Percentiles rank a stretch among this genome's conserved stretches.
Evolutionary conservation across 1,140 invertebrate species (phyloP).

Genomic region (Panagrolaimus sp.): DNA sequence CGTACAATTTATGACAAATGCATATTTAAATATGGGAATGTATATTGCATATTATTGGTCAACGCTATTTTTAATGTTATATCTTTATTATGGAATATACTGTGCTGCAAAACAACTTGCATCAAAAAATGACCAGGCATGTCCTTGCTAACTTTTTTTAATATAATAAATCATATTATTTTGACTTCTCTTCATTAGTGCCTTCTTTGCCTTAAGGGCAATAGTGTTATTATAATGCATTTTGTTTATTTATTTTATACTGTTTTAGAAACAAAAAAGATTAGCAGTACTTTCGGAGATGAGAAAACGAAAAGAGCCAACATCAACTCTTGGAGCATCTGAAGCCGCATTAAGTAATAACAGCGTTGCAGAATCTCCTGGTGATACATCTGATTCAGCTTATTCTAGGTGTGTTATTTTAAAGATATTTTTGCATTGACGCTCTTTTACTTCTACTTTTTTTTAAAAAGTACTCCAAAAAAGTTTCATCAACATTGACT

Average conservation of each 20-base stretch:
- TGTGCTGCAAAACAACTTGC: conserved; percentile 96
- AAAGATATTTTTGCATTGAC: conserved; percentile 1
- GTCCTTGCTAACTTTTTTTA: neutral
- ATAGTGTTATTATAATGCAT: conserved; percentile 5
- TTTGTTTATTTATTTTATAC: conserved; percentile 2
- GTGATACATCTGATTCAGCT: conserved; percentile 31
- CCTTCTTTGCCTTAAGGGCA: neutral
- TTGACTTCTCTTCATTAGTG: conserved; percentile 10
- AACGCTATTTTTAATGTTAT: conserved; percentile 83
- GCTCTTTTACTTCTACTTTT: conserved; percentile 9
- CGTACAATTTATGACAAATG: conserved; percentile 92
- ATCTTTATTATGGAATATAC: conserved; percentile 93
- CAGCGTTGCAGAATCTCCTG: conserved; percentile 41
- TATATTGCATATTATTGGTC: conserved; percentile 92
- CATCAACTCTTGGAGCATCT: conserved; percentile 26
- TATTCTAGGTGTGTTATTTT: conserved; percentile 27
- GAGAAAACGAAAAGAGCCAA: conserved; percentile 33
- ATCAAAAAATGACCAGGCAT: conserved; percentile 75
- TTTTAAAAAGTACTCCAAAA: neutral
- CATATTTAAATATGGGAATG: conserved; percentile 65
- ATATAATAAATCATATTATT: neutral
- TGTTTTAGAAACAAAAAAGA: conserved; percentile 54
- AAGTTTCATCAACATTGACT: too few relatives aligned
- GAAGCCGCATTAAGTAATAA: conserved; percentile 28
- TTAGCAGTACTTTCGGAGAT: conserved; percentile 56